These are phyloP conservation scores for Tachina fera DNA, from an alignment of 2,888 invertebrate genomes.

Conservation along the genomic window DNA sequence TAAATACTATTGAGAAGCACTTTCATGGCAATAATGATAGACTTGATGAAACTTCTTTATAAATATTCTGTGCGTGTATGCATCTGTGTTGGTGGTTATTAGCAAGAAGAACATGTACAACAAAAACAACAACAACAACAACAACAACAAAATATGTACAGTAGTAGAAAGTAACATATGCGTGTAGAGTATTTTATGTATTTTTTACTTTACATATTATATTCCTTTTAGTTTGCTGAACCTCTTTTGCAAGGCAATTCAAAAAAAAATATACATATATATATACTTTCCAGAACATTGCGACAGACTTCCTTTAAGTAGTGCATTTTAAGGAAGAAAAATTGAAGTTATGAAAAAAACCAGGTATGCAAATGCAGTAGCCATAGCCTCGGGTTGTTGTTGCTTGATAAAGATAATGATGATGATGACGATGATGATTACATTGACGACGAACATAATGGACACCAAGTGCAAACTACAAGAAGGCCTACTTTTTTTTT, in stretches of 20 bases:
- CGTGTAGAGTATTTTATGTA: conserved; percentile 44
- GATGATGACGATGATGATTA: conserved; percentile 68
- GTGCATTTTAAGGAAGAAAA: conserved; percentile 33
- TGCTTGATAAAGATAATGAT: conserved; percentile 71
- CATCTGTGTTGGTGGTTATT: conserved; percentile 24
- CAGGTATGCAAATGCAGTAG: conserved; percentile 81
- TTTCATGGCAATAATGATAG: conserved; percentile 66
- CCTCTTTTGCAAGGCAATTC: conserved; percentile 50
- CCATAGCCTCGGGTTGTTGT: conserved; percentile 81
- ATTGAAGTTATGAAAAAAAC: conserved; percentile 32
- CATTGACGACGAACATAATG: conserved; percentile 58
- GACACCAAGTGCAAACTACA: conserved; percentile 48
- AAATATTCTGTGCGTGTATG: conserved; percentile 23
- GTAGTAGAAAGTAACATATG: conserved; percentile 69
- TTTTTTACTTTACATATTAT: conserved; percentile 19
- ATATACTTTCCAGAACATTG: conserved; percentile 40
- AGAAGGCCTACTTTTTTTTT: conserved; percentile 15
- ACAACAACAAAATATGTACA: conserved; percentile 38
- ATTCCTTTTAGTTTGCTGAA: conserved; percentile 49
- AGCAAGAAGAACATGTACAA: conserved; percentile 13
- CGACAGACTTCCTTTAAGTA: conserved; percentile 60
- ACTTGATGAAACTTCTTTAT: conserved; percentile 60
- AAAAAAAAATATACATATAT: conserved; percentile 28
- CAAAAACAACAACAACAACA: not conserved
- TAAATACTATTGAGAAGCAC: conserved; percentile 25